phyloP scores from a whole-genome alignment of 1,140 invertebrate species.

The Psilanteris sp. region DNA sequence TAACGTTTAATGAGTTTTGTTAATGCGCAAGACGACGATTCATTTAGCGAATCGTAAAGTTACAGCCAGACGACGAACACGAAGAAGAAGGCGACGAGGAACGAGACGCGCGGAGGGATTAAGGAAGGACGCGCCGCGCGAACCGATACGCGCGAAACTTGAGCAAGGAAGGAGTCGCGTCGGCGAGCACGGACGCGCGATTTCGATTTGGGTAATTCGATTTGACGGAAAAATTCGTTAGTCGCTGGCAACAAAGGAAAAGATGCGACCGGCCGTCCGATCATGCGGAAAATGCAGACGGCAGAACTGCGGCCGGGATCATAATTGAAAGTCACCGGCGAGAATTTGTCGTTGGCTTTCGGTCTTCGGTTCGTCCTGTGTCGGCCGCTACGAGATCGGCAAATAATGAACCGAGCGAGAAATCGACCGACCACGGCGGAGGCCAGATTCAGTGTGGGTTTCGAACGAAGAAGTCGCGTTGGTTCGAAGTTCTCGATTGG shows the following conservation, averaged over 20 bases:
- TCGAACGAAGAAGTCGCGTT: no score
- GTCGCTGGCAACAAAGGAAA: conserved; percentile 30
- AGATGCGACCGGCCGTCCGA: conserved; percentile 35
- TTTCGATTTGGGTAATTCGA: conserved; percentile 35
- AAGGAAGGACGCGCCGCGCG: no score
- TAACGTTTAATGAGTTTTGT: conserved; percentile 23
- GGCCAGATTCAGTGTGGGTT: no score
- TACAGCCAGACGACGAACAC: no score
- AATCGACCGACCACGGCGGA: conserved; percentile 12
- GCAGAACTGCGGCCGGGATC: conserved; percentile 25
- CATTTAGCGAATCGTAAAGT: conserved; percentile 1
- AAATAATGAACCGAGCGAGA: conserved; percentile 21
- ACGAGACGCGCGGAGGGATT: no score
- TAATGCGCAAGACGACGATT: conserved; percentile 20
- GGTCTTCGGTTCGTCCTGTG: no score
- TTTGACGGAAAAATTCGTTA: conserved; percentile 36
- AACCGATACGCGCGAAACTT: conserved; percentile 10
- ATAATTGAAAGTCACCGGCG: conserved; percentile 44
- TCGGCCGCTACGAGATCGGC: no score
- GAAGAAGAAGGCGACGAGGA: conserved; percentile 4
- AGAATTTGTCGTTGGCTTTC: no score
- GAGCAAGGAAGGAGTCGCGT: no score
- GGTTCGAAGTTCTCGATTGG: no score
- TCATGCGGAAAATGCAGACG: conserved; percentile 34
- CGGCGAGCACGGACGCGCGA: no score